Conservation (phyloP, 2,888 invertebrate genomes). For the Erannis defoliaria region DNA sequence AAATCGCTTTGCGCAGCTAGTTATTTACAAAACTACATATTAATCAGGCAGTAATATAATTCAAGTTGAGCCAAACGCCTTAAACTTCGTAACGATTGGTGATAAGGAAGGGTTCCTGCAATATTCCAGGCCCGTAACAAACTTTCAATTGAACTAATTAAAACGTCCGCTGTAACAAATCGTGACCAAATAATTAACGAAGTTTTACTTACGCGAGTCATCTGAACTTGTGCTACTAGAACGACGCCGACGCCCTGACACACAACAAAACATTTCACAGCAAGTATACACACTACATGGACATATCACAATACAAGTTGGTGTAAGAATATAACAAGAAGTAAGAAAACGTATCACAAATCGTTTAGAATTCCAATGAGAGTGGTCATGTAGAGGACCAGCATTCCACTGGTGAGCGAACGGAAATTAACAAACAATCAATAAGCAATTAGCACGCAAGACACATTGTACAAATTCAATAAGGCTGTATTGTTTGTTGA, state of each 20-base stretch:
- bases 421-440: conserved; percentile 62
- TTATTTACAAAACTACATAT: background rate
- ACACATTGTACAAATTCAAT: conserved; percentile 34
- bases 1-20: no score
- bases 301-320: background rate
- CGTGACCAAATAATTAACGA: conserved; percentile 25
- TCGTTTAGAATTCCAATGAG: background rate
- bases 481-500: conserved; percentile 27
- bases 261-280: conserved; percentile 59
- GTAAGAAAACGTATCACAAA: background rate
- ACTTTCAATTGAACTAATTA: conserved; percentile 34
- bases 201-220: conserved; percentile 52
- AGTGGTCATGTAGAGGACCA: conserved; percentile 18
- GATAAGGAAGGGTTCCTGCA: conserved; percentile 22
- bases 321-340: background rate
- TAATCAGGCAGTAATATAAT: background rate
- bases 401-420: conserved; percentile 26
- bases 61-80: conserved; percentile 7
- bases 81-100: conserved; percentile 23
- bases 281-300: background rate
- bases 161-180: conserved; percentile 26
- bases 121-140: conserved; percentile 10
- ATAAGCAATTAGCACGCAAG: conserved; percentile 56
- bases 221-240: conserved; percentile 43
- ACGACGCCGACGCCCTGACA: conserved; percentile 37